Base-by-base conservation (phyloP, 1,140 invertebrate genomes). In the Caerostris extrusa region DNA sequence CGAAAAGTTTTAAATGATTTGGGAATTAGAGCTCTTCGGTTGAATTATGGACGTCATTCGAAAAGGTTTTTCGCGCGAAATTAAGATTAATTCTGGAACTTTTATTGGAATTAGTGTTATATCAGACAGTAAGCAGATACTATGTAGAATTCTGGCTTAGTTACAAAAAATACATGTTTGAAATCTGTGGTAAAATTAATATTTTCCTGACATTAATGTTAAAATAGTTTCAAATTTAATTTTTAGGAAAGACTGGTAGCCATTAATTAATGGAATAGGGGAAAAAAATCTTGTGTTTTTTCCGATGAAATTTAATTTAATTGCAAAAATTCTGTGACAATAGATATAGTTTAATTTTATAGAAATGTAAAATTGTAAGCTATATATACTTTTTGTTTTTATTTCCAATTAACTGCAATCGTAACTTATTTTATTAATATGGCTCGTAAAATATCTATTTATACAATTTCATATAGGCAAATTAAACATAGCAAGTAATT, bases 1-100 rank as follows among this genome's bases (percentile, higher is more conserved):
- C 34, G 50, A 77, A 77, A 77, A 77, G 71, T 77, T 77, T 12
- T 53, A 77, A 77, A 77, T 77, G 71, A 77, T 77, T 77, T 77
- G 71, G 71, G 71, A 77, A 77, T 77, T 77, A 5, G 71, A 77
- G 14, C 14, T 77, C 50, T 50, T n/a, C 5, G 19, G 12, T 3
- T 77, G 3, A 77, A 77, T 77, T 77, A 77, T 77, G 53, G 12
- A 10, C 71, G 34, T 12, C 6, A 77, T 10, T 50, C 10, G 50
- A 77, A 50, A 14, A 77, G 71, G 53, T 34, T 77, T n/a, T 77
- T 77, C 34, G 8, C 19, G 3, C 7, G 71, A 50, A 77, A 77
- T 53, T 77, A 50, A 77, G 71, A 77, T 14, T 50, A 77, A 77
- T 50, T 77, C 34, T 12, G 8, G 34, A 50, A 77, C 8, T 77